Base-by-base conservation (phyloP, 2,113 vertebrate species). In the Ranitomeya variabilis region DNA sequence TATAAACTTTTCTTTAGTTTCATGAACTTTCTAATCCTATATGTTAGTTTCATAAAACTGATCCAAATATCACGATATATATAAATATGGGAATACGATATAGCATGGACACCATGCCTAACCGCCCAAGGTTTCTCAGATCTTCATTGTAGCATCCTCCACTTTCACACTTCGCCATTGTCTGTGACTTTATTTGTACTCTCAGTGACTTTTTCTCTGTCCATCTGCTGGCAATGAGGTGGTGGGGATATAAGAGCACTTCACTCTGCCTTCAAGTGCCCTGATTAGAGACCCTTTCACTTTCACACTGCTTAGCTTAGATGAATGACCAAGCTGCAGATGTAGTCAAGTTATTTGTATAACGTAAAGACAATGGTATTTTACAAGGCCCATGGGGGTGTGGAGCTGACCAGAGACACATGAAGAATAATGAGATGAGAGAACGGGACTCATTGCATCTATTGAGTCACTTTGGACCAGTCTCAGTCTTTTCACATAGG, bases 121-220 rank as follows among this genome's bases (percentile, higher is more conserved):
- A 51, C 15, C 16, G 71, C 2, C 6, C 73, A 11, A 21, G 73
- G 73, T 6, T 51, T 16, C 45, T 80, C 13, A 59, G 54, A 80
- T 80, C 79, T 31, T 80, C 26, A 55, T 37, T 67, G 64, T 54
- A 66, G 37, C 21, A 26, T 84, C 80, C 66, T 69, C n/a, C 82
- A 16, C 45, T 16, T 54, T 69, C 62, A 84, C 82, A 69, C 64
- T 26, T 84, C 10, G 82, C 82, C 67, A 69, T 84, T 84, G 64
- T 83, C 45, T 69, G 19, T 69, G 81, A 83, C 62, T 83, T 69
- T 83, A 83, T 84, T 84, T 84, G 82, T 84, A n/a, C 45, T 69
- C 51, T 54, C 45, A 12, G 64, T 84, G 82, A 69, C 82, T 84
- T 84, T 66, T 67, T 84, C 64, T 84, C 82, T 51, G 82, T 69